phyloP scores from a whole-genome alignment of 53 echinoderm and acorn worm genomes.

The Astropecten irregularis region DNA sequence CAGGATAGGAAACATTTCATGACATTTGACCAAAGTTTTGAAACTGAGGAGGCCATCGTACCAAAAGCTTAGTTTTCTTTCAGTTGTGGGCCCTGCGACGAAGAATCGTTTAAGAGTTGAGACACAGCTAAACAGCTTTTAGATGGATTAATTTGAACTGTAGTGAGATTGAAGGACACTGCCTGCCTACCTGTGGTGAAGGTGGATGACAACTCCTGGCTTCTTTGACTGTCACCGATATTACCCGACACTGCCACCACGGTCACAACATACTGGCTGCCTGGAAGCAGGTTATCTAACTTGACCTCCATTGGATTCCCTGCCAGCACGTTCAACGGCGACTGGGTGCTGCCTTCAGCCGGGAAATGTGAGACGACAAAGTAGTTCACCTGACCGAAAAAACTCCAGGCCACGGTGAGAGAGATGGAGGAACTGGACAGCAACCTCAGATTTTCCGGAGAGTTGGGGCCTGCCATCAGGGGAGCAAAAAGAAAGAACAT shows the following conservation, averaged over 20 bases:
- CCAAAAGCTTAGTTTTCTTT: too few relatives aligned
- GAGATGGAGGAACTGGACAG: neutral
- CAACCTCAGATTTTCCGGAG: neutral
- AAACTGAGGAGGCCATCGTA: neutral
- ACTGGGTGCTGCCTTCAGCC: neutral
- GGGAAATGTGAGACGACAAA: slow-evolving; percentile 35
- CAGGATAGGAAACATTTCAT: neutral
- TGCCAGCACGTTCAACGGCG: neutral
- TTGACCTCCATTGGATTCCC: slow-evolving; percentile 4
- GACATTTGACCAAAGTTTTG: neutral
- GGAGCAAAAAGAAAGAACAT: neutral
- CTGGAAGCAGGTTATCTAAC: slow-evolving; percentile 33
- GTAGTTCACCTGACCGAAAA: neutral
- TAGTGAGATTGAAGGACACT: too few relatives aligned
- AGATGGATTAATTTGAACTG: too few relatives aligned
- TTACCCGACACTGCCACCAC: slow-evolving; percentile 1
- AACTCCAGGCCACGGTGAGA: slow-evolving; percentile 7
- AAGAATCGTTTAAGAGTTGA: too few relatives aligned
- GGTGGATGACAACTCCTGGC: neutral
- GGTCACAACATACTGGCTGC: slow-evolving; percentile 43
- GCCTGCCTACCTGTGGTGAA: slow-evolving; percentile 27
- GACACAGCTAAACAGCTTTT: too few relatives aligned
- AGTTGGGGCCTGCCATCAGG: slow-evolving; percentile 6
- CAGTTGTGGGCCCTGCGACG: too few relatives aligned
- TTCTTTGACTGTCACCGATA: neutral